phyloP scores from a whole-genome alignment of 2,888 invertebrate genomes.

The Alviniconcha strummeri region DNA sequence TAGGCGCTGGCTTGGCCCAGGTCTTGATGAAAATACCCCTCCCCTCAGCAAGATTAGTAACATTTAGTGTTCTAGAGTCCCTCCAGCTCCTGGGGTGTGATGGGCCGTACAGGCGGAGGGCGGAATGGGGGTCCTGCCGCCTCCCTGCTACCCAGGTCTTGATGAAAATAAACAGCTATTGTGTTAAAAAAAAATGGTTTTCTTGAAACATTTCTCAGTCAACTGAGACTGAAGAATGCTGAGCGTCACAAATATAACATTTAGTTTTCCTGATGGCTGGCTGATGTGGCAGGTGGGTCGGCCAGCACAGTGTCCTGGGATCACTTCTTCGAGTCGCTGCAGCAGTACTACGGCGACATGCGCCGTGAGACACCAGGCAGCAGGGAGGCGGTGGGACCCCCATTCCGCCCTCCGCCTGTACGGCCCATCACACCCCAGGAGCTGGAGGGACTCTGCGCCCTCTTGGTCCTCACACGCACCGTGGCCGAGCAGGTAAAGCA shows the following conservation, averaged over 20 bases:
- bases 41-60: no score
- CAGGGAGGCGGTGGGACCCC: conserved; percentile 76
- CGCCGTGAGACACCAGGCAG: conserved; percentile 77
- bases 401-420: conserved; percentile 60
- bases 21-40: no score
- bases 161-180: no score
- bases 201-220: no score
- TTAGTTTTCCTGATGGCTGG: no score
- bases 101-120: conserved; percentile 70
- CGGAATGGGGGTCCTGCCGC: conserved; percentile 71
- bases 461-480: conserved; percentile 84
- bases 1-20: no score
- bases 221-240: no score
- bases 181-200: no score
- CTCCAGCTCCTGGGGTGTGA: conserved; percentile 88
- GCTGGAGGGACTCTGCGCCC: conserved; percentile 89
- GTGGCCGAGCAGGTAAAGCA: conserved; percentile 78
- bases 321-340: conserved; percentile 88
- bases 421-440: conserved; percentile 83
- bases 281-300: conserved; percentile 68
- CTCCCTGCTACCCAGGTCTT: conserved; percentile 80
- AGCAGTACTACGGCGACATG: conserved; percentile 76
- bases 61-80: conserved; percentile 78
- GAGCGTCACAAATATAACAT: no score
- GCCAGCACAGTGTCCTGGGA: conserved; percentile 83